Base-by-base conservation (phyloP, 2,888 invertebrate genomes). In the Bellardia bayeri region DNA sequence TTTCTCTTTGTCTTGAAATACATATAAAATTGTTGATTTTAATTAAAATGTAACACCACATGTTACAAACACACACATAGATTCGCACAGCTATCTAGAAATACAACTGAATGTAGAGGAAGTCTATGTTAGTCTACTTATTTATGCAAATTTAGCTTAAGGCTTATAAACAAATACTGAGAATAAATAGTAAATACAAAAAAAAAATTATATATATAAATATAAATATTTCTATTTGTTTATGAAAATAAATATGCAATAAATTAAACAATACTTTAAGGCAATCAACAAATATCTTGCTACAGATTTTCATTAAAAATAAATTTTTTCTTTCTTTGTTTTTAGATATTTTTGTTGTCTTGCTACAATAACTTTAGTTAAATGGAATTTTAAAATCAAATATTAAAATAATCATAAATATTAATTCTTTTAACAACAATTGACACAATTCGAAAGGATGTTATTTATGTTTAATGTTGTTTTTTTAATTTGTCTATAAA, bases 181-280 rank as follows among this genome's bases (percentile, higher is more conserved):
- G 58, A 66, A 74, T 51, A 66, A 66, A 74, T 51, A 61, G 40
- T 75, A 68, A 82, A 82, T 13, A 54, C 6, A 42, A 63, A 63
- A 80, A 71, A 56, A 78, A 45, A 78, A 78, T 40, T 54, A 40
- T 45, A 13, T 68, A 16, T 58, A 16, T 2, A 58, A 16, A 33
- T 14, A 68, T 23, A 74, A 56, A 74, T 56, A 81, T 66, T 85
- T 75, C 69, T 75, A 71, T 76, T 58, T 69, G 76, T 76, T 80
- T 71, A 33, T 16, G 40, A 4, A 69, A 49, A 54, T 82, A 78
- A 78, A 82, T 71, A 56, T 76, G 61, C 42, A 33, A 78, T 74
- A 82, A 82, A 72, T 54, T 82, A 74, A 78, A 86, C 76, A 37
- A 71, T 82, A 82, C 51, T 68, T 76, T 42, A 33, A 72, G 85